Conservation (phyloP, 2,797 vertebrate species). For the Alectoris magna region DNA sequence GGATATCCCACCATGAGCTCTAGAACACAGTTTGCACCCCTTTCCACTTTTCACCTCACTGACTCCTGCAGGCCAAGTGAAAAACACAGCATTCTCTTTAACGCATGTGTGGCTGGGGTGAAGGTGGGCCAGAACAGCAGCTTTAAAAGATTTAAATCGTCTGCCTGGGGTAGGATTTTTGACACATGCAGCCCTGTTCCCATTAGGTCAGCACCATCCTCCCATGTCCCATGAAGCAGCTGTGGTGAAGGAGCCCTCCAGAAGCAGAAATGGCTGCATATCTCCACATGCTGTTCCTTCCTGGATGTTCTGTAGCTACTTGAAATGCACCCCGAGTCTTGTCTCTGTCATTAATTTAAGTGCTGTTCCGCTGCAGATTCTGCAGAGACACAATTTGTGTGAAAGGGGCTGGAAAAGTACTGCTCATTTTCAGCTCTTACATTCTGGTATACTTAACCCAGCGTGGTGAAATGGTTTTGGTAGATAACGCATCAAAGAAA, state of each 20-base stretch:
- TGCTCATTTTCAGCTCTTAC: not conserved
- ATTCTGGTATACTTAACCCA: not conserved
- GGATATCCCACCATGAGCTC: not conserved
- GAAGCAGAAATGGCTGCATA: not conserved
- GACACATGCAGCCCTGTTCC: not conserved
- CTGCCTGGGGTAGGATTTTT: not conserved
- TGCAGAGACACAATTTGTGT: not conserved
- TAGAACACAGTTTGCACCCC: not conserved
- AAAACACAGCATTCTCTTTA: not conserved
- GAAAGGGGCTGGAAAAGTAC: not conserved
- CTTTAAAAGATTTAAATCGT: not conserved
- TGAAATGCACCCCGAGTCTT: not conserved
- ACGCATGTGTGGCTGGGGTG: fast-evolving
- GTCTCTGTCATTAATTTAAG: not conserved
- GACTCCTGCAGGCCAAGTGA: not conserved
- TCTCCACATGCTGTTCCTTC: not conserved
- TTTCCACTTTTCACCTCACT: not conserved
- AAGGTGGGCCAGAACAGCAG: not conserved
- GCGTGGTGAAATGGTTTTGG: not conserved
- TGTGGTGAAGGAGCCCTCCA: fast-evolving
- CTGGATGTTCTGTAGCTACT: not conserved
- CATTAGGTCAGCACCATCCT: not conserved
- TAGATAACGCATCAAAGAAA: not conserved
- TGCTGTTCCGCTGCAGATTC: not conserved
- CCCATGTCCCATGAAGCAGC: not conserved